Percentiles rank a stretch among this genome's conserved stretches.
phyloP scores from a whole-genome alignment of 2,113 vertebrate species.

The Siphamia tubifer region DNA sequence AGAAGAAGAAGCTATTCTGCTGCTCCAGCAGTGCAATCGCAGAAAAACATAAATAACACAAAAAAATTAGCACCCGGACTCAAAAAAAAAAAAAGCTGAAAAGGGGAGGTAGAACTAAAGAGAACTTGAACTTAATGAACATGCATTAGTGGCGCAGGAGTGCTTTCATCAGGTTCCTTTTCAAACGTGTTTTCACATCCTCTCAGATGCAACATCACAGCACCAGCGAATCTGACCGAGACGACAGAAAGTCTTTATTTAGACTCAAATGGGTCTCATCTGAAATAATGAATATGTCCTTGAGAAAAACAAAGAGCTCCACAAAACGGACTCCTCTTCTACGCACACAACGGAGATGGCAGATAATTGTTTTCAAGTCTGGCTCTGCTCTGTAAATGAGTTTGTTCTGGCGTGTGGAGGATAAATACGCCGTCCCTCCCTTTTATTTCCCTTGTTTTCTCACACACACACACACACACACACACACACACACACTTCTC shows the following conservation, averaged over 20 bases:
- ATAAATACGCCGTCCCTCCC: slow-evolving; percentile 64
- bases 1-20: slow-evolving; percentile 21
- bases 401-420: slow-evolving; percentile 73
- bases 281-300: slow-evolving; percentile 86
- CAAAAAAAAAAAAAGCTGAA: slow-evolving; percentile 55
- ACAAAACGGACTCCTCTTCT: slow-evolving; percentile 67
- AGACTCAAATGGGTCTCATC: slow-evolving; percentile 81
- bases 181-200: slow-evolving; percentile 70
- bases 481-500: slow-evolving; percentile 27
- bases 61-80: slow-evolving; percentile 53
- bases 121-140: slow-evolving; percentile 74
- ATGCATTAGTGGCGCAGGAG: slow-evolving; percentile 71
- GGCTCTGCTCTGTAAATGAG: slow-evolving; percentile 75
- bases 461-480: slow-evolving; percentile 20
- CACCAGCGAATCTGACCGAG: slow-evolving; percentile 67
- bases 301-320: slow-evolving; percentile 80
- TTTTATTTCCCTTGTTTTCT: slow-evolving; percentile 56
- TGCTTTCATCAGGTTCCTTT: slow-evolving; percentile 74
- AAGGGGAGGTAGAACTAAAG: slow-evolving; percentile 55
- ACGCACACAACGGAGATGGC: slow-evolving; percentile 74
- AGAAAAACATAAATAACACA: slow-evolving; percentile 32
- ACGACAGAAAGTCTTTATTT: slow-evolving; percentile 78
- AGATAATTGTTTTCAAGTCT: slow-evolving; percentile 83
- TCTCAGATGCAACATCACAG: slow-evolving; percentile 79
- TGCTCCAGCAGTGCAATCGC: slow-evolving; percentile 11